These are phyloP conservation scores for Chelonia mydas DNA, from an alignment of 2,797 vertebrate species.

Conservation along the genomic window DNA sequence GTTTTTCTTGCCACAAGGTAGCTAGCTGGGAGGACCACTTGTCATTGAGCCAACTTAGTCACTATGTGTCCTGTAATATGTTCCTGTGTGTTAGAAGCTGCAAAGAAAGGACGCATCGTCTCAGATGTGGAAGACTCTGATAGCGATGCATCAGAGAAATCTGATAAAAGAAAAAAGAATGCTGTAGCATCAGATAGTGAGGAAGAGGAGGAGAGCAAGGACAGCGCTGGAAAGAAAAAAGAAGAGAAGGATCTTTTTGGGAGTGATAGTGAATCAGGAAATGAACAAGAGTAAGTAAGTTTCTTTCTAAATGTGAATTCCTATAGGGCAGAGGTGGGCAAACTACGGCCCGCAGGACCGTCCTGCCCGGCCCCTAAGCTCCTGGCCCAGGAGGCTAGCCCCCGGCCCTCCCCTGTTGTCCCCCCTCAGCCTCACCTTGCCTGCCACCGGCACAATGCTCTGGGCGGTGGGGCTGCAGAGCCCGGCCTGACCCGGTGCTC, in stretches of 20 bases:
- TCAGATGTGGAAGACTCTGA: slow-evolving; percentile 92
- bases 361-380: no score
- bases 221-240: slow-evolving; percentile 83
- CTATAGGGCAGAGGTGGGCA: not conserved
- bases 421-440: no score
- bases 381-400: no score
- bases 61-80: not conserved
- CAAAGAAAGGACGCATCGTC: slow-evolving; percentile 89
- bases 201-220: slow-evolving; percentile 84
- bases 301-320: not conserved
- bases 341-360: no score
- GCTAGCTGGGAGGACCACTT: not conserved
- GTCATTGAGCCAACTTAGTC: not conserved
- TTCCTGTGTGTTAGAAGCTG: slow-evolving; percentile 67
- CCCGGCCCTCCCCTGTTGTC: no score
- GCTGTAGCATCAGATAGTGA: slow-evolving; percentile 90
- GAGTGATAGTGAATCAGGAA: slow-evolving; percentile 95
- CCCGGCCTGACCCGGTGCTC: no score
- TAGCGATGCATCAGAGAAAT: slow-evolving; percentile 85
- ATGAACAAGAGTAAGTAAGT: slow-evolving; percentile 94
- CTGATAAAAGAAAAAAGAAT: slow-evolving; percentile 84
- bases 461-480: no score
- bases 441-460: no score
- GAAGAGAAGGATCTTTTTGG: slow-evolving; percentile 95
- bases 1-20: not conserved